These are phyloP conservation scores for Aphodius sticticus DNA, from an alignment of 2,888 invertebrate species.

Conservation along the genomic window DNA sequence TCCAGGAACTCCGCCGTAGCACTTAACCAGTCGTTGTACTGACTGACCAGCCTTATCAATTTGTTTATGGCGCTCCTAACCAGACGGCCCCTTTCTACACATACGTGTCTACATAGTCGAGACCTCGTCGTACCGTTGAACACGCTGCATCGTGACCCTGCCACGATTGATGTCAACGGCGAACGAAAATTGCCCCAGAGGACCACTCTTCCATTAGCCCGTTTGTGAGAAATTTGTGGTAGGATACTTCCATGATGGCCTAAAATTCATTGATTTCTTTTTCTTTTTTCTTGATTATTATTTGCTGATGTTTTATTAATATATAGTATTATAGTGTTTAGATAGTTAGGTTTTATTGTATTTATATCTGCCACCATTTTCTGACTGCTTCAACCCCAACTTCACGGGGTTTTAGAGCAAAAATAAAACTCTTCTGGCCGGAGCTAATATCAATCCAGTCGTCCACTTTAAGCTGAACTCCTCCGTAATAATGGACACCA, in stretches of 20 bases:
- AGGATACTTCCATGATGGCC: background rate
- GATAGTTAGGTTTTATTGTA: no score
- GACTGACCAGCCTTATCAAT: constrained; percentile 34
- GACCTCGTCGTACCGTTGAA: background rate
- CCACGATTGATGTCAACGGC: constrained; percentile 4
- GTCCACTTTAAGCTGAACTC: no score
- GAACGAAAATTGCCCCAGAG: background rate
- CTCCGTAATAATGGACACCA: no score
- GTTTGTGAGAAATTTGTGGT: background rate
- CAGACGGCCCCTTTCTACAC: constrained; percentile 29
- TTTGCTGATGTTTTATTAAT: no score
- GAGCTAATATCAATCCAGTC: no score
- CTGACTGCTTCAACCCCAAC: no score
- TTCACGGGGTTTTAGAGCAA: no score
- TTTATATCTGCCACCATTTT: no score
- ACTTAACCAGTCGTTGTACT: constrained; percentile 38
- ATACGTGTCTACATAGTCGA: constrained; percentile 23
- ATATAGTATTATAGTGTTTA: no score
- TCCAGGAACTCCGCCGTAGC: constrained; percentile 42
- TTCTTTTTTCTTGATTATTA: background rate
- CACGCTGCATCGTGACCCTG: background rate
- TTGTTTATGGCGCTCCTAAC: constrained; percentile 38
- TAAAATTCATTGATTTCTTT: background rate
- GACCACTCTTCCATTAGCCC: background rate
- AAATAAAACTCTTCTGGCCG: no score